Evolutionary conservation across 1,140 invertebrate genomes (phyloP), one percentile per base, ranked within the genome.

Genomic region (Drosophila elegans): DNA sequence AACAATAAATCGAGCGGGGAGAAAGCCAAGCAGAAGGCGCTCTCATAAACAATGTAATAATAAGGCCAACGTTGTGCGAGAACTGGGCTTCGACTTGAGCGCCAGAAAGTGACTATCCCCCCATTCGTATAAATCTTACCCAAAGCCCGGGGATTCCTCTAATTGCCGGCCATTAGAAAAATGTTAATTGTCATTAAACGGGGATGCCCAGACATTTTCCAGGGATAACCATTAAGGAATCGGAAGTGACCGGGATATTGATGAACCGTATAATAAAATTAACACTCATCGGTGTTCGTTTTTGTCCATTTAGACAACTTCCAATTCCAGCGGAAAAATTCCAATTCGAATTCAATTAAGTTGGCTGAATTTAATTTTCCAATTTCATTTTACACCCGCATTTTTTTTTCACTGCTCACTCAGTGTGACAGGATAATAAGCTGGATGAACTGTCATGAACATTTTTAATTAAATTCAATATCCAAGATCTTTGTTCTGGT

Each of bases 1-100:
- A 80, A 68, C 78, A 85, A 85, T 85, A 85, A 85, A 85, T 85
- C 69, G 82, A 78, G 81, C 62, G 36, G 38, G 66, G 63, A 55
- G 63, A 27, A 48, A 44, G 46, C 27, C 44, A 48, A 44, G 59
- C 45, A 68, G 75, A 59, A 76, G 76, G 66, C 77, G 56, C 84
- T 84, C 84, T 84, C 84, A 89, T 88, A 88, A 88, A 88, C 83
- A 88, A 88, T 88, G 83, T 89, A 89, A 88, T 88, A 88, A 88
- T 89, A 88, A 88, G 84, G 83, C 75, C 76, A 88, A 79, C 63
- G 69, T 57, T 69, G 54, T 62, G 78, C 48, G 75, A 54, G 64
- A 66, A 76, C 54, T 78, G 66, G 74, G 49, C 32, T 59, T 78
- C 48, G 73, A 64, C 77, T 82, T 81, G 73, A 77, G 78, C 66